phyloP scores from a whole-genome alignment of 2,888 invertebrate species.

The Polymixis flavicincta region DNA sequence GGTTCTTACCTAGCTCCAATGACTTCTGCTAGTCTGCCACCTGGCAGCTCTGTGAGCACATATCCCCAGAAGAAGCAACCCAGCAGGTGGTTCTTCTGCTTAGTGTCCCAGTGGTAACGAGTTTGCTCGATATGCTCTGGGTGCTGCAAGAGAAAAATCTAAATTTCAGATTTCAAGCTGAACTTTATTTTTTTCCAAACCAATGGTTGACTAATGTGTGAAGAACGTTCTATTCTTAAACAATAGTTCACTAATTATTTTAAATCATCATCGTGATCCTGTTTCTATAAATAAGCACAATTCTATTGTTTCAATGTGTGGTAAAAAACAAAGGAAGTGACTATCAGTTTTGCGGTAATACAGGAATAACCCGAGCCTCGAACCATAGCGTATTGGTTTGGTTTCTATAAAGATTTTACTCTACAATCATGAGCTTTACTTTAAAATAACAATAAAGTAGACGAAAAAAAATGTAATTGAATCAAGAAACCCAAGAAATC shows the following conservation, averaged over 20 bases:
- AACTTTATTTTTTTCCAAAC: constrained; percentile 3
- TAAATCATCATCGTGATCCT: constrained; percentile 3
- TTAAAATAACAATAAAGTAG: constrained; percentile 12
- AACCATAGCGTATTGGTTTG: not conserved
- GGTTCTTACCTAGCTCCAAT: constrained; percentile 93
- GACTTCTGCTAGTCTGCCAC: constrained; percentile 95
- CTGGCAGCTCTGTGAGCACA: constrained; percentile 96
- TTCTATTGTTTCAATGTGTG: constrained; percentile 16
- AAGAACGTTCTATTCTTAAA: not conserved
- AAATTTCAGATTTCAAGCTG: constrained; percentile 5
- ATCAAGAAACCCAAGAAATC: constrained; percentile 24
- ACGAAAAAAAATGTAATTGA: constrained; percentile 4
- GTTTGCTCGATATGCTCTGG: constrained; percentile 87
- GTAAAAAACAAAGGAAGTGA: constrained; percentile 40
- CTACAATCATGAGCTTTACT: constrained; percentile 13
- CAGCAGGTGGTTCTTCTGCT: constrained; percentile 94
- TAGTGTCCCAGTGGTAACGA: constrained; percentile 94
- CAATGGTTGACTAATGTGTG: not conserved
- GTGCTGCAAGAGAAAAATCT: constrained; percentile 74
- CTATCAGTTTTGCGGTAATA: constrained; percentile 46
- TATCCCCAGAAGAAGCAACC: constrained; percentile 98
- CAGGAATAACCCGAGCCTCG: constrained; percentile 40
- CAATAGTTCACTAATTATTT: not conserved
- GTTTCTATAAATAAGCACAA: constrained; percentile 32
- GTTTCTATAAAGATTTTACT: constrained; percentile 13